These are phyloP conservation scores for Coecobrya sp. DNA, from an alignment of 2,888 invertebrate species.

Conservation along the genomic window DNA sequence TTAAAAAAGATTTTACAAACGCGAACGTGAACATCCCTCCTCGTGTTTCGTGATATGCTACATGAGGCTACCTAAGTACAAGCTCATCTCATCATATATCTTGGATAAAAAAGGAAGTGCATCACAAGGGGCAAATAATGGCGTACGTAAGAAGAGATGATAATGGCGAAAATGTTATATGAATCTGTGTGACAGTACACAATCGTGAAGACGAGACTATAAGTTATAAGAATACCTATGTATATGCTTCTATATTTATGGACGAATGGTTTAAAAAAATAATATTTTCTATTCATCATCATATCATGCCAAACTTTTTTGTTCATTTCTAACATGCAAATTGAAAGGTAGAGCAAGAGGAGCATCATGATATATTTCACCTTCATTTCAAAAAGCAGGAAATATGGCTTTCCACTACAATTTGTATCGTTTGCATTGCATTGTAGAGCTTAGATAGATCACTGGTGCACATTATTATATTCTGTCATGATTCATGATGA, in stretches of 20 bases:
- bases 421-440: background rate
- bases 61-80: background rate
- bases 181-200: background rate
- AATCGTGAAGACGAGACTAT: too few relatives aligned
- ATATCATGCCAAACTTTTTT: background rate
- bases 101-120: conserved; percentile 39
- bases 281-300: background rate
- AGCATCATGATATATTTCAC: background rate
- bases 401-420: background rate
- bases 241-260: too few relatives aligned
- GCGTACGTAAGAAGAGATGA: background rate
- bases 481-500: background rate
- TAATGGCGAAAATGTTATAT: background rate
- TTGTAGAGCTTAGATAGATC: background rate
- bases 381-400: background rate
- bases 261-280: too few relatives aligned
- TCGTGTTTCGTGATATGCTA: conserved; percentile 27
- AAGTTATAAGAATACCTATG: too few relatives aligned
- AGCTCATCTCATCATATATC: background rate
- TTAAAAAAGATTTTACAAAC: background rate
- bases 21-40: background rate
- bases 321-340: background rate
- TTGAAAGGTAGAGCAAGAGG: background rate
- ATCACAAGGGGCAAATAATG: background rate
- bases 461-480: background rate